Percentiles rank a stretch among this genome's conserved stretches.
These are phyloP conservation scores for Mystacornis crossleyi DNA, from an alignment of 2,113 vertebrate species.

Conservation along the genomic window DNA sequence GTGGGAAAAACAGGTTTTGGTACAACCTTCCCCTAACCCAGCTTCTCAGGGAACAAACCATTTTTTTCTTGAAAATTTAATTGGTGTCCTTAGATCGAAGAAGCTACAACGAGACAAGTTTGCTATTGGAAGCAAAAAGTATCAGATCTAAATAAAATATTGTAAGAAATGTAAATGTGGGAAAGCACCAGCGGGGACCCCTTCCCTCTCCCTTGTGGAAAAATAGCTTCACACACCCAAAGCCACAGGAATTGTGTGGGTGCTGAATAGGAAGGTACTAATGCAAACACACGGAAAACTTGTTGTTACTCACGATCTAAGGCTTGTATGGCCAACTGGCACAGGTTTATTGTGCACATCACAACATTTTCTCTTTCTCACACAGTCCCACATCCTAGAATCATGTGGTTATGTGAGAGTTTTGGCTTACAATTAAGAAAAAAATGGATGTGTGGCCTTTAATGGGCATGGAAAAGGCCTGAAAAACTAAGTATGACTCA, in stretches of 20 bases:
- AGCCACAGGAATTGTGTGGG: slow-evolving; percentile 67
- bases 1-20: not conserved
- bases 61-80: not conserved
- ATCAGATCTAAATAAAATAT: slow-evolving; percentile 18
- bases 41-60: not conserved
- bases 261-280: slow-evolving; percentile 56
- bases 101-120: not conserved
- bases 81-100: not conserved
- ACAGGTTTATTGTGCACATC: not conserved
- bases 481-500: not conserved
- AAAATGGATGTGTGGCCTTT: not conserved
- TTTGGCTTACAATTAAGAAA: not conserved
- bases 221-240: slow-evolving; percentile 58
- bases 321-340: not conserved
- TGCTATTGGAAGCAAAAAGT: not conserved
- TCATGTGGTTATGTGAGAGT: not conserved
- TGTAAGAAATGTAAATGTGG: slow-evolving; percentile 51
- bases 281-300: slow-evolving; percentile 38
- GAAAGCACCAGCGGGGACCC: slow-evolving; percentile 43
- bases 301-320: not conserved
- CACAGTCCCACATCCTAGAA: slow-evolving; percentile 12
- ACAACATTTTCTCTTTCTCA: slow-evolving; percentile 12
- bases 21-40: not conserved
- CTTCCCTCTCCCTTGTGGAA: not conserved
- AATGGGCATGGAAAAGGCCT: not conserved